Base-by-base conservation (phyloP, 2,888 invertebrate species). In the Polietes domitor region DNA sequence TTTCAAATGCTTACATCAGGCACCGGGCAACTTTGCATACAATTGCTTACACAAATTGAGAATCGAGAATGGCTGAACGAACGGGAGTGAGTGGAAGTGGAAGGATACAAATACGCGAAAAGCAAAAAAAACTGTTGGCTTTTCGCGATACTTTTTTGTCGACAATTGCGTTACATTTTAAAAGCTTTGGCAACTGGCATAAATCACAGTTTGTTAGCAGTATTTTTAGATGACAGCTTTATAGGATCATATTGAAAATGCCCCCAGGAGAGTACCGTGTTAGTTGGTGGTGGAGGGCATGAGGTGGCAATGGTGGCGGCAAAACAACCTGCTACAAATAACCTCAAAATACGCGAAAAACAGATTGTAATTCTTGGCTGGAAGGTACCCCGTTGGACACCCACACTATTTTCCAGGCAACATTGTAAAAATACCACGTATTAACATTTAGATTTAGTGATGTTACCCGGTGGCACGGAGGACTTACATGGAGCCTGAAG, bases 141-240 rank as follows among this genome's bases (percentile, higher is more conserved):
- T 10, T 73, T 26, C 61, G 78, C 75, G 53, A 65, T 32, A 70
- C 17, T 58, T 72, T 68, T 75, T 75, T n/a, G n/a, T 68, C 70
- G 75, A 76, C 81, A 79, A 84, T 81, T 81, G 84, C 78, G 73
- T 81, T 81, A 76, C 76, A 81, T 81, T 81, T 82, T 85, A 85
- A 86, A 85, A 85, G 85, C 85, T 85, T 85, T 85, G 77, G 53
- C 37, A 74, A 53, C 43, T 74, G 58, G 37, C 81, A 86, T 86
- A 86, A 86, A 86, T 86, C 83, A 86, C 83, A 77, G 79, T 77
- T 82, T 82, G 82, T 82, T 85, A 82, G 75, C 85, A 85, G 82
- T 82, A 82, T 85, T 85, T 82, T 85, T 77, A 68, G 74, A 74
- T 82, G 82, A 85, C 85, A 85, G 82, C 71, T 85, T 85, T 84